These are phyloP conservation scores for Nixonia krombeini DNA, from an alignment of 1,140 invertebrate species.

Conservation along the genomic window DNA sequence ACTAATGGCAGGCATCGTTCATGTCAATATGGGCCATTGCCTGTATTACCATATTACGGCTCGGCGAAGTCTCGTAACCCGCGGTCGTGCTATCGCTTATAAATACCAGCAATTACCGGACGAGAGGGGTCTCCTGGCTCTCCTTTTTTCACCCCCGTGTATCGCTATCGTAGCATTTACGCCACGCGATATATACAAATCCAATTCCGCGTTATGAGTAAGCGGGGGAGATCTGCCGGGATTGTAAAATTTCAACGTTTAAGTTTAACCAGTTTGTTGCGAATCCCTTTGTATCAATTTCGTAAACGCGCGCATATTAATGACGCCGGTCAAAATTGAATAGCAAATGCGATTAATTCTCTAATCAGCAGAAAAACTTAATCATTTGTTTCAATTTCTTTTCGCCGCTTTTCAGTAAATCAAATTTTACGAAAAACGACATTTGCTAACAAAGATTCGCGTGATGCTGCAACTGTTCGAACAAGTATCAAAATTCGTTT, in stretches of 20 bases:
- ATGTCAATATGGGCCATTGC: constrained; percentile 73
- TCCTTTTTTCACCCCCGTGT: constrained; percentile 39
- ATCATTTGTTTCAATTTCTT: too few species aligned
- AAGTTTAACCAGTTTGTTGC: background rate
- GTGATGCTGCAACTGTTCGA: too few species aligned
- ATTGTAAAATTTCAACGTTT: constrained; percentile 22
- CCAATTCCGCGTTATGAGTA: constrained; percentile 48
- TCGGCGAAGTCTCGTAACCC: constrained; percentile 53
- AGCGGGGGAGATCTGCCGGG: constrained; percentile 38
- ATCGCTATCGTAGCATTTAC: constrained; percentile 48
- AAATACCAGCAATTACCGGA: constrained; percentile 71
- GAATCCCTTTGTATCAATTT: too few species aligned
- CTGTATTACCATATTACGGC: constrained; percentile 71
- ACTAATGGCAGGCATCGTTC: constrained; percentile 71
- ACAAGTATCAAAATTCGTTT: too few species aligned
- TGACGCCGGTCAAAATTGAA: too few species aligned
- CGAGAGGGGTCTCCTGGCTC: constrained; percentile 47
- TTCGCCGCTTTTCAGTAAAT: too few species aligned
- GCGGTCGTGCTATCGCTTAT: constrained; percentile 66
- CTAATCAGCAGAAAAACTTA: too few species aligned
- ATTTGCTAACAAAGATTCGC: too few species aligned
- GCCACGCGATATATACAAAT: constrained; percentile 36
- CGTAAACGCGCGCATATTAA: too few species aligned
- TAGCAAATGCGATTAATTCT: too few species aligned
- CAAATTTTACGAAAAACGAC: too few species aligned